Evolutionary conservation across 2,888 invertebrate genomes (phyloP).

Genomic region (Hirtodrosophila histrioides): DNA sequence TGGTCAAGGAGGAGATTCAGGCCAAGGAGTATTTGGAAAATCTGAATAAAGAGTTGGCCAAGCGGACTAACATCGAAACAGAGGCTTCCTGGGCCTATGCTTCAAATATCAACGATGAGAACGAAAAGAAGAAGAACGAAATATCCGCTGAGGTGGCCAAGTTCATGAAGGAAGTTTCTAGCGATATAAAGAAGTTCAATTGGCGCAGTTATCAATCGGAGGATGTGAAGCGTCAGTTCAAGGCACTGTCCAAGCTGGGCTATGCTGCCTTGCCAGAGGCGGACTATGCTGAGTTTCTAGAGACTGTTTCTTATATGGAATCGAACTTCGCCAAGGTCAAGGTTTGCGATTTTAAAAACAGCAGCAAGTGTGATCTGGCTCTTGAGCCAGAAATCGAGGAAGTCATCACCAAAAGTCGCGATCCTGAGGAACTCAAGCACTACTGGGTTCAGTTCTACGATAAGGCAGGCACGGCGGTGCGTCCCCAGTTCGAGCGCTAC

Average conservation of each 20-base stretch:
- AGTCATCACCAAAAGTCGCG: constrained; percentile 88
- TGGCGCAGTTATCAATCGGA: constrained; percentile 90
- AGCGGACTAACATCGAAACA: constrained; percentile 86
- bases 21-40: constrained; percentile 87
- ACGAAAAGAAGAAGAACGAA: constrained; percentile 85
- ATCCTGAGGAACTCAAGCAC: constrained; percentile 91
- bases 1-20: constrained; percentile 84
- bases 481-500: constrained; percentile 88
- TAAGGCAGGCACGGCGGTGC: constrained; percentile 88
- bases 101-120: constrained; percentile 90
- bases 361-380: constrained; percentile 88
- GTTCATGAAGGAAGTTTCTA: constrained; percentile 82
- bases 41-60: constrained; percentile 87
- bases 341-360: constrained; percentile 89
- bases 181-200: constrained; percentile 86
- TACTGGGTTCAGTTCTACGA: constrained; percentile 93
- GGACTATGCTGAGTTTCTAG: constrained; percentile 87
- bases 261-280: constrained; percentile 89
- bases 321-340: constrained; percentile 91
- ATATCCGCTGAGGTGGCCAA: constrained; percentile 81
- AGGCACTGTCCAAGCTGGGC: constrained; percentile 89
- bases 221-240: constrained; percentile 90
- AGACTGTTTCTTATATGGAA: constrained; percentile 89
- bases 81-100: constrained; percentile 90
- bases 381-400: constrained; percentile 91